These are phyloP conservation scores for Anarhynchus alexandrinus DNA, from an alignment of 2,113 vertebrate genomes.

Conservation along the genomic window DNA sequence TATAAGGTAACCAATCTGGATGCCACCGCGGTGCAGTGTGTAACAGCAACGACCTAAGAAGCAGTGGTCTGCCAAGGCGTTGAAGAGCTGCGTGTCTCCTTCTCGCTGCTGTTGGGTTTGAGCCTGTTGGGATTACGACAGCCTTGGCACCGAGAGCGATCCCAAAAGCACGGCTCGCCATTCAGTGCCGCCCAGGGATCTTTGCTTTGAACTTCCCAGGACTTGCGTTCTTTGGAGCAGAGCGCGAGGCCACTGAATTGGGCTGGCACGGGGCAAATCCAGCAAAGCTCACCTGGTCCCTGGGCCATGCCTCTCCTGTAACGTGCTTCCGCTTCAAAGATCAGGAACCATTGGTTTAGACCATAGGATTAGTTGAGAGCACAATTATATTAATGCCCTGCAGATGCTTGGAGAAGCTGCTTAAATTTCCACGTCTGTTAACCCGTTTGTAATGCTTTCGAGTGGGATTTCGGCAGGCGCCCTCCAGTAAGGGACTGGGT, in stretches of 20 bases:
- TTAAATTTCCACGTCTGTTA: background rate
- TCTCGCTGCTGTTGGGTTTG: background rate
- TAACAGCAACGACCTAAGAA: background rate
- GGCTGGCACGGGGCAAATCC: background rate
- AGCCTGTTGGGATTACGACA: background rate
- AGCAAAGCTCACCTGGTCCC: background rate
- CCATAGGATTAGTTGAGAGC: background rate
- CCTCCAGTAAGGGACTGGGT: background rate
- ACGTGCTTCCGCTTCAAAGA: background rate
- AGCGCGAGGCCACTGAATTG: background rate
- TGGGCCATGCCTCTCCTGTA: background rate
- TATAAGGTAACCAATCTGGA: background rate
- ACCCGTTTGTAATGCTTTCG: background rate
- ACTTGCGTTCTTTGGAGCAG: background rate
- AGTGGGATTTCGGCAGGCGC: background rate
- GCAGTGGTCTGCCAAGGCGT: background rate
- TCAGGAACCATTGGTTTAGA: background rate
- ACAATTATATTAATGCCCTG: background rate
- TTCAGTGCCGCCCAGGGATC: accelerated
- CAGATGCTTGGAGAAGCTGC: background rate
- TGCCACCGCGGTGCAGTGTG: accelerated
- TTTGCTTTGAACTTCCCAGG: background rate
- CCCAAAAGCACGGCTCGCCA: background rate
- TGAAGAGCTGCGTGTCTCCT: background rate
- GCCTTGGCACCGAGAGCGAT: background rate